Base-by-base conservation (phyloP, 1,140 invertebrate species). In the Drosophila nigrodunni region DNA sequence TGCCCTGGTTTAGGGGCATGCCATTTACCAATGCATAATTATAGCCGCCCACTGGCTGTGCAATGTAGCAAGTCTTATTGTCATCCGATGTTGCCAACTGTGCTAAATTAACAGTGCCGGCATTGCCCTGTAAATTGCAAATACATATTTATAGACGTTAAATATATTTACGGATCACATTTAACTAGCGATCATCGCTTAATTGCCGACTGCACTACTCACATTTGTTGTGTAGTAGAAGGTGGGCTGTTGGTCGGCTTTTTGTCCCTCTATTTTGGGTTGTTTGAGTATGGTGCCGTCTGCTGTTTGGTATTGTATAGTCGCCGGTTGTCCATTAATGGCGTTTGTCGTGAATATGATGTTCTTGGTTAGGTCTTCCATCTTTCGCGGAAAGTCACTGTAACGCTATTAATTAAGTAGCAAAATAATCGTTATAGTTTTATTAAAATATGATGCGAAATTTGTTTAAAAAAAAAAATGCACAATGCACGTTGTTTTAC, bases 21-120 rank as follows among this genome's bases (percentile, higher is more conserved):
- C 94, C 94, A 85, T 94, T 94, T 7, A 94, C 94, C 41, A 94
- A 88, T 2, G 94, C 95, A 77, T 96, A 96, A 81, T 96, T 96
- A 79, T 95, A 95, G 13, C 92, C 92, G 55, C 94, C 94, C 72
- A 95, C 95, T 4, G 95, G 95, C 81, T 95, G 95, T 25, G 95
- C 95, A 66, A 96, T 95, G 77, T 96, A 96, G 83, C 95, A 95
- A 30, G 94, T 95, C 83, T 95, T 95, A 77, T 95, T 95, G 90
- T 95, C 95, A 58, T 94, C 94, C 3, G 93, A 90, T 41, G 83
- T 92, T n/a, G 85, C 78, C 79, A 94, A 90, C 83, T 95, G 95
- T 9, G 95, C 95, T 87, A 95, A 94, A 82, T 95, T 95, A 0
- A 95, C 95, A 30, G 94, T 94, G 2, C 93, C 93, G 2, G 93